Percentiles rank a stretch among this genome's conserved stretches.
Evolutionary conservation across 2,113 vertebrate species (phyloP).

Genomic region (Romanogobio albipinnatus): DNA sequence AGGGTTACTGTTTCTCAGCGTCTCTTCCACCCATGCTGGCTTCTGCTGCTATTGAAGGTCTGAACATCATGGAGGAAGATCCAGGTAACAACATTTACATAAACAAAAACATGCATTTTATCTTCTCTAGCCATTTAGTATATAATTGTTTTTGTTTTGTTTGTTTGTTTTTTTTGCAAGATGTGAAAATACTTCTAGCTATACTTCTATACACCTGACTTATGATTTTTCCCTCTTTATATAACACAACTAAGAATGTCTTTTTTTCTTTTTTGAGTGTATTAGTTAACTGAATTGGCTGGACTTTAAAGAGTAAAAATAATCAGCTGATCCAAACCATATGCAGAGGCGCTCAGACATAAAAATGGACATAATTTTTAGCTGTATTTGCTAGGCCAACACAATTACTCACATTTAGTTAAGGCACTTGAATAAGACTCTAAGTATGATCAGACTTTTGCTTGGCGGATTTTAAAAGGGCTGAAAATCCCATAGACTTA

Average conservation of each 20-base stretch:
- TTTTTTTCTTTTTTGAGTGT: background rate
- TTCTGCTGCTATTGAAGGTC: slow-evolving; percentile 91
- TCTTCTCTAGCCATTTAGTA: background rate
- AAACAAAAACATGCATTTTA: background rate
- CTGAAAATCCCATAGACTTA: background rate
- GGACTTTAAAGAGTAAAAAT: slow-evolving; percentile 30
- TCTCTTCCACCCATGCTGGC: slow-evolving; percentile 93
- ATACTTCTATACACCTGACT: too few species aligned
- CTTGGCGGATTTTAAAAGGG: background rate
- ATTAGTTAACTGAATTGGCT: slow-evolving; percentile 25
- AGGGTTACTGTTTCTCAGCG: slow-evolving; percentile 98
- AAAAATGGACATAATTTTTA: background rate
- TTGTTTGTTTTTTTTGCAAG: too few species aligned
- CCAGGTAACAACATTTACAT: slow-evolving; percentile 79
- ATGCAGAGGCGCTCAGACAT: slow-evolving; percentile 16
- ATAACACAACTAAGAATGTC: background rate
- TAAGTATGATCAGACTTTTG: background rate
- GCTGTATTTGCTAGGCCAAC: background rate
- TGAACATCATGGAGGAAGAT: slow-evolving; percentile 96
- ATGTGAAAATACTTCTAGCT: background rate
- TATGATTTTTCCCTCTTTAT: background rate
- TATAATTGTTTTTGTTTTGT: background rate
- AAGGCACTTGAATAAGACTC: background rate
- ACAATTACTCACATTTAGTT: background rate
- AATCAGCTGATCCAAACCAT: slow-evolving; percentile 44